Conservation (phyloP, 2,797 vertebrate genomes). For the Sebastiscus albofasciatus region DNA sequence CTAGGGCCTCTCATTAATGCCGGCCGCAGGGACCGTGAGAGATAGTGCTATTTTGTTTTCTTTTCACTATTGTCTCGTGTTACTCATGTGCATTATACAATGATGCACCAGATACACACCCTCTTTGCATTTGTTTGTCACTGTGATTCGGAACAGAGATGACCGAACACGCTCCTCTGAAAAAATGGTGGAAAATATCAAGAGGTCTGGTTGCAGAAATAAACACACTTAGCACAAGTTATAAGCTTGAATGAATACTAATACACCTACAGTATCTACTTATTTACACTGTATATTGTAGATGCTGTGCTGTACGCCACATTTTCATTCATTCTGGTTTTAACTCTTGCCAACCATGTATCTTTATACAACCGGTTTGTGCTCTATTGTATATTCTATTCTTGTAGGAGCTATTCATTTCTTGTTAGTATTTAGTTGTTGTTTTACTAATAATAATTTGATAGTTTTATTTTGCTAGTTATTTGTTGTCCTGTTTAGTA, state of each 20-base stretch:
- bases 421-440: too few relatives aligned
- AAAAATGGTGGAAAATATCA: background rate
- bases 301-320: too few relatives aligned
- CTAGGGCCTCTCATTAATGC: conserved; percentile 75
- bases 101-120: background rate
- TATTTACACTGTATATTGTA: background rate
- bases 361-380: background rate
- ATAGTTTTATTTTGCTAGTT: too few relatives aligned
- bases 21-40: conserved; percentile 57
- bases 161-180: background rate
- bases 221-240: background rate
- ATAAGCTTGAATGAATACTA: background rate
- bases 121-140: background rate
- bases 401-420: background rate
- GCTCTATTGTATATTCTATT: background rate
- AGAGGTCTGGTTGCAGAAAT: background rate
- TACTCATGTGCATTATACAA: conserved; percentile 21
- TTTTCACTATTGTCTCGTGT: conserved; percentile 46
- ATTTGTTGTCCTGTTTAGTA: too few relatives aligned
- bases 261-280: background rate
- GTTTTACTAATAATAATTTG: too few relatives aligned
- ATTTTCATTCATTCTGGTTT: background rate
- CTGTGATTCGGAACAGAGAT: background rate
- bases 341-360: background rate
- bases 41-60: conserved; percentile 41